Evolutionary conservation across 2,888 invertebrate species (phyloP), one percentile per base, ranked within the genome.

Genomic region (Villa cingulata): DNA sequence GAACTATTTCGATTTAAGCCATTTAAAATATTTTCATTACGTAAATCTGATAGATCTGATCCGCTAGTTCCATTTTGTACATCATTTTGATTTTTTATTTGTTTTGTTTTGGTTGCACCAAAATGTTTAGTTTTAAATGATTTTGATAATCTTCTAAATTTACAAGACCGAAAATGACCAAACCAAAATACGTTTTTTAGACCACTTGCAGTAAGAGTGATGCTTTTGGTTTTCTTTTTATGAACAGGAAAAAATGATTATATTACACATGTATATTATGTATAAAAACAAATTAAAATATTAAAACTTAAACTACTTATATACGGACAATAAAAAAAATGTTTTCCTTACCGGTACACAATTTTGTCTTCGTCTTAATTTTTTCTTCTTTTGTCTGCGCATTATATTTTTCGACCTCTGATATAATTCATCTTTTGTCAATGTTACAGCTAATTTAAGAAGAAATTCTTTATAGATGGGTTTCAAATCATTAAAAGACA

Each of bases 401-500:
- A 91, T 90, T 52, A 90, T 90, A 51, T 81, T 81, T 66, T 90
- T 90, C 53, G 89, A 88, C 59, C 88, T 79, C 62, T 88, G 86
- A 62, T 88, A 91, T 52, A 91, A 74, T 68, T 91, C 90, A 61
- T 91, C 90, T 70, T 89, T 88, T n/a, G 89, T 90, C 50, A 91
- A 70, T 0, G 90, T 90, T 0, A 90, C 81, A 3, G 90, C 87
- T 53, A 91, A 70, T 68, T 90, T 90, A 36, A 90, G 68, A 42
- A 91, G 72, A 62, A 91, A 87, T 69, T 90, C 90, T 65, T 90
- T 88, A 64, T 91, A 90, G 53, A 90, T 84, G 39, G 90, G 90
- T 65, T 89, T 89, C 51, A 91, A 74, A 61, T 90, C 89, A 70
- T 90, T 90, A 67, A 89, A 90, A 47, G 88, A 88, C 89, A 90